Base-by-base conservation (phyloP, 2,888 invertebrate genomes). In the Cataglyphis rosenhaueri region DNA sequence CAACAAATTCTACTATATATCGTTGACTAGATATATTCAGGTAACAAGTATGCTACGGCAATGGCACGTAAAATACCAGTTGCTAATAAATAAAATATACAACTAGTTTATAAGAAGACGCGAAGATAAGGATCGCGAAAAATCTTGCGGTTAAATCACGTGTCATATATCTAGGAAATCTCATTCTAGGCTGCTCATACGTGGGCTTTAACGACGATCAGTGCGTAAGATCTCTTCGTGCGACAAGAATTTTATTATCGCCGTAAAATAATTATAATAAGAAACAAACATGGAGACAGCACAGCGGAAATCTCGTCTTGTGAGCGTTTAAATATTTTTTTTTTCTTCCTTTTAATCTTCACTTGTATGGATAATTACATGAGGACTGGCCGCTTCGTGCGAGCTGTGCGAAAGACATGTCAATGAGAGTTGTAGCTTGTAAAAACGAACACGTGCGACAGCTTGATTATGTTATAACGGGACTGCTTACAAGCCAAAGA, bases 401-500 rank as follows among this genome's bases (percentile, higher is more conserved):
- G 75, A 75, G 75, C 38, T 55, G 25, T 38, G 18, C 21, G 32
- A 68, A 66, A 68, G n/a, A 15, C 48, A 48, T n/a, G 15, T 68
- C 29, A 55, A 76, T 12, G 48, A 21, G 25, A 75, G 52, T 38
- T 29, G 44, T 21, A 35, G 35, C 10, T 65, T 52, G 18, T 66
- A 76, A 76, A 76, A 52, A 74, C 10, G 25, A 32, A 25, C n/a
- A 62, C 25, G 25, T 35, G 32, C 21, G 25, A 44, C 41, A 78
- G 41, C 70, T 78, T 21, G 32, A 64, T 62, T n/a, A 55, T 70
- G 41, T 41, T 41, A n/a, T 78, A 78, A 78, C 78, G 70, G 70
- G 41, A 78, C 32, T 18, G 29, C 6, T 57, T 57, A 55, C 38
- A 70, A 59, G 6, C 8, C n/a, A n/a, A 32, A 44, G 52, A 52